Evolutionary conservation across 2,888 invertebrate genomes (phyloP), one percentile per base, ranked within the genome.

Genomic region (Archaeoteleia sp.): DNA sequence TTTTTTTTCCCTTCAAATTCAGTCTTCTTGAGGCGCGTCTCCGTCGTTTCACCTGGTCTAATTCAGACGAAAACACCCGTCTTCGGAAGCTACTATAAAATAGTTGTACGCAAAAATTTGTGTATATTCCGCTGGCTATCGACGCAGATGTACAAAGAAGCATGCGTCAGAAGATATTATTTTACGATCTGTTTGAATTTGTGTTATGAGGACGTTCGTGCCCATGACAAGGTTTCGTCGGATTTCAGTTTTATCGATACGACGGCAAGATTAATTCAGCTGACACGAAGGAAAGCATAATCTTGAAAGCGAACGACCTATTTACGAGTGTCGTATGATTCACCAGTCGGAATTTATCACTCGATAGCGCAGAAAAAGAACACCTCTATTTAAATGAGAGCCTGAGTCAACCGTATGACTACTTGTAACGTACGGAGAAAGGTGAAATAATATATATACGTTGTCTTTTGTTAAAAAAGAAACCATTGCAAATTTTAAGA

Each of bases 321-420:
- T 73, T 65, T 72, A 73, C 70, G 54, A 62, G 62, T 70, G 65
- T 65, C 62, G 66, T 40, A 43, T 74, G 78, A 78, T 74, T 77
- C 76, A 75, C 68, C 63, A 58, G 67, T 67, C 49, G 73, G 75
- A 73, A 73, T 74, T 72, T 65, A 61, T 67, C 20, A 20, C 20
- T 51, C 49, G 72, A 72, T 65, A 54, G 60, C 62, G 48, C 46
- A 63, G 54, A 55, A 62, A 69, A 61, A 46, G 53, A 40, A 61
- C 40, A 53, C 15, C n/a, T 20, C 43, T 51, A 34, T 45, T 51
- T 43, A 51, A 39, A 48, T 40, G 20, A 34, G 5, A 14, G 15
- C 34, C 13, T 32, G 20, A 42, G 20, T 10, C 53, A 30, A 48
- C 48, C 57, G 27, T 40, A 48, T 23, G 57, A 12, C 32, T 32